phyloP scores from a whole-genome alignment of 2,113 vertebrate genomes.

The Melanocharis versteri region DNA sequence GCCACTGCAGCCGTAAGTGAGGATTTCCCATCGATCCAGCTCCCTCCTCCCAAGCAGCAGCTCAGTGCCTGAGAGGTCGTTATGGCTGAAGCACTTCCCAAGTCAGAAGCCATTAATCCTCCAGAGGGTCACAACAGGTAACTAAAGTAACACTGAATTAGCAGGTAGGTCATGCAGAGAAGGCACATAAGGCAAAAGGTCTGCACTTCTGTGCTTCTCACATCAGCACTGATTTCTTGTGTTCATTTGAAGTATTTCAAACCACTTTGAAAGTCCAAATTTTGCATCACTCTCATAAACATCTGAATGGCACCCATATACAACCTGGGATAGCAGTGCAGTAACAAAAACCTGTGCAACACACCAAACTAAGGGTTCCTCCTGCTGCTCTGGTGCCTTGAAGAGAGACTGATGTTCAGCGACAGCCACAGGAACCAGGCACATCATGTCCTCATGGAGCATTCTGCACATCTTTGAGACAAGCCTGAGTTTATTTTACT shows the following conservation, averaged over 20 bases:
- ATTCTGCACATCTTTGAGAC: neutral
- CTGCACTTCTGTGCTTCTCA: neutral
- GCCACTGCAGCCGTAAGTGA: neutral
- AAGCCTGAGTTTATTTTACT: neutral
- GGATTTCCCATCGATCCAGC: neutral
- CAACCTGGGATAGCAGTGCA: neutral
- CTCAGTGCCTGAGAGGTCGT: neutral
- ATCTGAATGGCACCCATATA: rapidly evolving
- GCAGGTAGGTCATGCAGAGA: neutral
- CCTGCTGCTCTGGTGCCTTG: neutral
- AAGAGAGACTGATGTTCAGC: neutral
- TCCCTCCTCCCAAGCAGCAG: neutral
- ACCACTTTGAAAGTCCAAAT: neutral
- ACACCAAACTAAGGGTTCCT: neutral
- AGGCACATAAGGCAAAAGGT: neutral
- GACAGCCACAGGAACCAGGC: neutral
- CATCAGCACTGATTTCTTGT: neutral
- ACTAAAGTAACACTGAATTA: neutral
- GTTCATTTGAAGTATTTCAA: neutral
- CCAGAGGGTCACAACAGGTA: neutral
- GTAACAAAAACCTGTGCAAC: neutral
- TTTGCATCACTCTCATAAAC: neutral
- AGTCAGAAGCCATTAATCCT: neutral
- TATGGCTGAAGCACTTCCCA: neutral
- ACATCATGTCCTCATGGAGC: rapidly evolving